A percentile compares a stretch with the other conserved stretches of the same genome.
phyloP scores from a whole-genome alignment of 2,113 vertebrate species.

The Pampusana beccarii region DNA sequence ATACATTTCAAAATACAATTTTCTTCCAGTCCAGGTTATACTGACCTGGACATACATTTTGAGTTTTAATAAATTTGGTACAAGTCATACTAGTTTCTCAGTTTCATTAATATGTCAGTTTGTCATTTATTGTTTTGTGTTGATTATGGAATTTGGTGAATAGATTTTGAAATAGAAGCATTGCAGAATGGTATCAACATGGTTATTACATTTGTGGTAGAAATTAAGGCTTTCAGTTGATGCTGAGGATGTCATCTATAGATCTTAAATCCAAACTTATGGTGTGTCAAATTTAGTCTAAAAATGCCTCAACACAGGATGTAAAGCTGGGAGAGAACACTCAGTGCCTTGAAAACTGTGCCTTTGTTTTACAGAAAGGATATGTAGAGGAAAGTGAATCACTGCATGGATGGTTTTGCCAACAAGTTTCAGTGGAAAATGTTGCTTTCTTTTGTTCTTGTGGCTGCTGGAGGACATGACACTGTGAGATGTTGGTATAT shows the following conservation, averaged over 20 bases:
- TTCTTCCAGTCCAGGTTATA: background rate
- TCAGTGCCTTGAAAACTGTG: background rate
- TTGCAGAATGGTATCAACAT: background rate
- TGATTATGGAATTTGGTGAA: background rate
- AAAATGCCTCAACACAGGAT: background rate
- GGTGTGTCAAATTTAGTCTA: background rate
- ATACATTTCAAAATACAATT: accelerated
- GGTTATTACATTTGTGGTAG: background rate
- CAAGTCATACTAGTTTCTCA: background rate
- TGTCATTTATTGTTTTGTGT: background rate
- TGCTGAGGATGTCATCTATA: background rate
- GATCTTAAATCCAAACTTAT: background rate
- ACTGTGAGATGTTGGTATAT: background rate
- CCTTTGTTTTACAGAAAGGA: background rate
- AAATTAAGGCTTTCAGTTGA: background rate
- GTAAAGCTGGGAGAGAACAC: background rate
- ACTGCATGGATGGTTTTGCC: background rate
- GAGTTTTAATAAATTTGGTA: background rate
- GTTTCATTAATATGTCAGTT: background rate
- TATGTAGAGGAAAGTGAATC: background rate
- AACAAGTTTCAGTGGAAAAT: background rate
- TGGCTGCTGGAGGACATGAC: background rate
- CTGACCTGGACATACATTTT: background rate
- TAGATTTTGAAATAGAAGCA: background rate
- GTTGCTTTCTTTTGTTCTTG: background rate